Percentiles rank a stretch among this genome's conserved stretches.
phyloP scores from a whole-genome alignment of 1,140 invertebrate genomes.

The Macrobrachium rosenbergii region DNA sequence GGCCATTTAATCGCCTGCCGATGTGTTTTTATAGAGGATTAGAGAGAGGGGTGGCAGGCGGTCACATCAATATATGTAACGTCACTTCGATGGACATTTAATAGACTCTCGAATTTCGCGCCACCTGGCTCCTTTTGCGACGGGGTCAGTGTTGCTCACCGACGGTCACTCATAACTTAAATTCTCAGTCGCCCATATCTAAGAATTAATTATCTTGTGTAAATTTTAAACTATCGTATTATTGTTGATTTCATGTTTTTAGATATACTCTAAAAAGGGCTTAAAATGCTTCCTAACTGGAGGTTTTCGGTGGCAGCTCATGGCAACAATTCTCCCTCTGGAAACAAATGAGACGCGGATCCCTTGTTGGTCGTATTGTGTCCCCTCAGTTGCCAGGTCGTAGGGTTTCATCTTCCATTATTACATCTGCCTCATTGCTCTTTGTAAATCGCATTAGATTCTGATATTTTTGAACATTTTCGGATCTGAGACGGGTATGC shows the following conservation, averaged over 20 bases:
- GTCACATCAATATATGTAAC: conserved; percentile 47
- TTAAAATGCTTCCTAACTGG: too few species aligned
- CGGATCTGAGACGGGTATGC: too few species aligned
- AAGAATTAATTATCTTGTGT: background rate
- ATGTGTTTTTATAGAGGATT: conserved; percentile 24
- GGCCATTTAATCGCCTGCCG: conserved; percentile 25
- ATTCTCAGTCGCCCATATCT: background rate
- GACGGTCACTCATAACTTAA: background rate
- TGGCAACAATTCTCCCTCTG: conserved; percentile 9
- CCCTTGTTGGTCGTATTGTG: conserved; percentile 38
- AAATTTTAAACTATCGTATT: too few species aligned
- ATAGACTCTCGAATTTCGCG: conserved; percentile 57
- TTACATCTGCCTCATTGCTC: conserved; percentile 34
- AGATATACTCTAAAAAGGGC: too few species aligned
- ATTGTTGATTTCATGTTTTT: too few species aligned
- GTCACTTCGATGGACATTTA: conserved; percentile 61
- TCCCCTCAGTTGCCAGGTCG: conserved; percentile 19
- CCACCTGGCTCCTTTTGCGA: conserved; percentile 46
- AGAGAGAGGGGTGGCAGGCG: conserved; percentile 22
- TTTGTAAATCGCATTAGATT: conserved; percentile 24
- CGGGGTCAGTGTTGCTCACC: conserved; percentile 21
- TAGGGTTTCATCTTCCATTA: background rate
- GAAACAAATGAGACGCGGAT: conserved; percentile 44
- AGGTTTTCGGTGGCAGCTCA: too few species aligned
- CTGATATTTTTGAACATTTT: background rate